Base-by-base conservation (phyloP, 92 coral and sea anemone genomes). In the Siderastrea siderea region DNA sequence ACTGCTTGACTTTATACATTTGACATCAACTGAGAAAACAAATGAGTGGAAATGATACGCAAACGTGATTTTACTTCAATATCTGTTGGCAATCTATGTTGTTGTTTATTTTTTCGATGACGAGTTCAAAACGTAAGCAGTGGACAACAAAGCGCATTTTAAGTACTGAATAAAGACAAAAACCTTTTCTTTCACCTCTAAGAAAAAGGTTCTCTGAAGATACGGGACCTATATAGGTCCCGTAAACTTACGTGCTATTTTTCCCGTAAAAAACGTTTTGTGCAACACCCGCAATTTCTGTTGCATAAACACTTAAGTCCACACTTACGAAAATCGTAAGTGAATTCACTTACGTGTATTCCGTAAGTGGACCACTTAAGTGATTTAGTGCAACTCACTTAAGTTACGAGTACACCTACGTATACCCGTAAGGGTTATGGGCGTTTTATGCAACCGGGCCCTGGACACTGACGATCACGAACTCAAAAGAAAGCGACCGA, bases 251-350 rank as follows among this genome's bases (percentile, higher is more conserved):
- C 52, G 52, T 45, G 75, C 75, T 45, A 47, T 70, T 70, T 46
- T 70, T 70, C 75, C 1, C 53, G 75, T 45, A 45, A 3, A 45
- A 70, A 70, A 45, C 1, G 4, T 68, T 68, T 68, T 70, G 45
- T 44, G 55, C 53, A 70, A 45, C 75, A 70, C 75, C 53, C 75
- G 55, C 54, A 45, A 70, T 70, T 70, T 70, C 53, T 70, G 75
- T 70, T 70, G 75, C 75, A 70, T 70, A 70, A 70, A 70, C 49
- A 68, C 72, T 68, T 15, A 68, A 68, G 72, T 68, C 47, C 47
- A 70, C 54, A 70, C 75, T 45, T 46, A 70, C 54, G 75, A 70
- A 70, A 70, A 46, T 70, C 54, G 52, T 70, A 70, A 70, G 75
- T 70, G 75, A 53, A 70, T 53, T 19, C 12, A 70, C 75, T 70